Conservation (phyloP, 2,888 invertebrate species). For the Oscheius sp. region DNA sequence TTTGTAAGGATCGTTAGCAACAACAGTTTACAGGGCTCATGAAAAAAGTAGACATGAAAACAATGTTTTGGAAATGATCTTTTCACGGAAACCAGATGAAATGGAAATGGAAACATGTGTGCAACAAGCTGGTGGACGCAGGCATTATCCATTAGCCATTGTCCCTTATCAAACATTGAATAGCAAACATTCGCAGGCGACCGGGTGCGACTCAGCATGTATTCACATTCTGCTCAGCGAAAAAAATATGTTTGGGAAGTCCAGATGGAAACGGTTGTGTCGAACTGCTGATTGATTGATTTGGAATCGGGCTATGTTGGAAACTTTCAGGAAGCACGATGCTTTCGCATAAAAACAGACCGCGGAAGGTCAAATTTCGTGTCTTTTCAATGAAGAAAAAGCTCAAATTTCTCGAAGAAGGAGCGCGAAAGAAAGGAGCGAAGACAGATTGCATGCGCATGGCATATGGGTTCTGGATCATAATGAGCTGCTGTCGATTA, state of each 20-base stretch:
- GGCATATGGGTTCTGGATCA: constrained; percentile 36
- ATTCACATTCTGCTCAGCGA: not conserved
- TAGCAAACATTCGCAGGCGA: constrained; percentile 24
- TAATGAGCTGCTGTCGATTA: constrained; percentile 38
- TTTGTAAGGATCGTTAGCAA: too few species aligned
- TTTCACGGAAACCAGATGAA: too few species aligned
- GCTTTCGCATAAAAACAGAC: not conserved
- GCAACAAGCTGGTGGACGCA: not conserved
- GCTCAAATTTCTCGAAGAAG: constrained; percentile 6
- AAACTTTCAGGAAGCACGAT: not conserved
- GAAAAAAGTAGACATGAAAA: too few species aligned
- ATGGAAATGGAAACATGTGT: not conserved
- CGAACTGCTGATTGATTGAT: constrained; percentile 15
- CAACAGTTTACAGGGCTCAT: too few species aligned
- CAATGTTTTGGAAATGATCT: too few species aligned
- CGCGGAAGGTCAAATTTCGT: not conserved
- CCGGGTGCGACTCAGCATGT: not conserved
- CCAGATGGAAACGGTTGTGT: constrained; percentile 13
- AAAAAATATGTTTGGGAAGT: not conserved
- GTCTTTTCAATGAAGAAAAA: not conserved
- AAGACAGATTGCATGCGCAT: constrained; percentile 23
- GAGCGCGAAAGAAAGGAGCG: constrained; percentile 5
- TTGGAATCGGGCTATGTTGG: not conserved
- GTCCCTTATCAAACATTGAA: constrained; percentile 36
- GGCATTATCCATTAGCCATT: constrained; percentile 25